Percentiles rank a stretch among this genome's conserved stretches.
Evolutionary conservation across 2,113 vertebrate genomes (phyloP).

Genomic region (Lipophrys pholis): DNA sequence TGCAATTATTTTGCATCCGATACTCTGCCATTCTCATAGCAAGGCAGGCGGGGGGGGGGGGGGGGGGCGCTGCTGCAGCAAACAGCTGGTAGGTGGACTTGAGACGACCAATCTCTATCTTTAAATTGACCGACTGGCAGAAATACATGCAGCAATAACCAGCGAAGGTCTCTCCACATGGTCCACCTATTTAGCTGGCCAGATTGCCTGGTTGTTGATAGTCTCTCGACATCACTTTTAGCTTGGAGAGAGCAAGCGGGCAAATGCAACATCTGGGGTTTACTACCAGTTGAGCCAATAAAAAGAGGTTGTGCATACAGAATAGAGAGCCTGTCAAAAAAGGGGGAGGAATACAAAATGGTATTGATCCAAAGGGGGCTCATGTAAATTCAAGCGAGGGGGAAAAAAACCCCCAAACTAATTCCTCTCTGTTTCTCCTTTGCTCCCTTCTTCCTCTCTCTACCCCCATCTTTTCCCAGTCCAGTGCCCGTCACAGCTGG

Average conservation of each 20-base stretch:
- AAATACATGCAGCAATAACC: constrained; percentile 62
- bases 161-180: constrained; percentile 54
- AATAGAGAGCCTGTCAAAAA: constrained; percentile 46
- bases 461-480: constrained; percentile 63
- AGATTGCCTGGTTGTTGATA: constrained; percentile 69
- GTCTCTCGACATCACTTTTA: constrained; percentile 68
- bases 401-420: constrained; percentile 7
- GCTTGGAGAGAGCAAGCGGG: constrained; percentile 52
- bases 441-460: constrained; percentile 41
- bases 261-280: constrained; percentile 68
- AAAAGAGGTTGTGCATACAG: constrained; percentile 48
- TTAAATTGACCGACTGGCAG: constrained; percentile 74
- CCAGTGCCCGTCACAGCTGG: constrained; percentile 74
- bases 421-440: constrained; percentile 37
- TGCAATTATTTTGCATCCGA: constrained; percentile 72
- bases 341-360: constrained; percentile 50
- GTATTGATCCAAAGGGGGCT: constrained; percentile 64
- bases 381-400: constrained; percentile 55
- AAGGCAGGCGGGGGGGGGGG: constrained; percentile 61
- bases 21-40: constrained; percentile 58
- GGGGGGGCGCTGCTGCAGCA: constrained; percentile 68
- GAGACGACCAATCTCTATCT: constrained; percentile 66
- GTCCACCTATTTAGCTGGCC: constrained; percentile 61
- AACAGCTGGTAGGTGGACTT: constrained; percentile 69
- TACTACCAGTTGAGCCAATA: constrained; percentile 53